Conservation (phyloP, 2,113 vertebrate genomes). For the Bothrops jararaca region DNA sequence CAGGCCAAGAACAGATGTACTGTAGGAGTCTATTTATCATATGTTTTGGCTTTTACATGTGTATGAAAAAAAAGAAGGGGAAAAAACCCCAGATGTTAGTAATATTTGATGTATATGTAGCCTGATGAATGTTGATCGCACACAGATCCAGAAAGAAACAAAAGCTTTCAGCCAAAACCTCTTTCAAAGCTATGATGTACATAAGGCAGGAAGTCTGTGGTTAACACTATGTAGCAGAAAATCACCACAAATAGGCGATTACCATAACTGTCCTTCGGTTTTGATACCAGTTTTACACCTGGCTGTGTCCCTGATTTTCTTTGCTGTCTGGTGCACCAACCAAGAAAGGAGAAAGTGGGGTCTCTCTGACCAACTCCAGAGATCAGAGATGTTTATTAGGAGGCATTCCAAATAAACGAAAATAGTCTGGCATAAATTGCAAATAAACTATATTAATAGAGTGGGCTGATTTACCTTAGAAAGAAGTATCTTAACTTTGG, state of each 20-base stretch:
- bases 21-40: not conserved
- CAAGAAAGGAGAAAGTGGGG: not conserved
- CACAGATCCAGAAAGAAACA: not conserved
- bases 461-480: not conserved
- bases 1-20: not conserved
- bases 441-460: constrained; percentile 28
- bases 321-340: not conserved
- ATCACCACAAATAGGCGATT: not conserved
- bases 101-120: not conserved
- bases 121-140: not conserved
- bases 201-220: not conserved
- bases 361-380: not conserved
- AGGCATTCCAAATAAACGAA: not conserved
- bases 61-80: not conserved
- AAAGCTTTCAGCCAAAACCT: not conserved
- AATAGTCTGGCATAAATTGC: constrained; percentile 18
- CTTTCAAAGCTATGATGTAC: not conserved
- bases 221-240: not conserved
- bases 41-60: not conserved
- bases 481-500: constrained; percentile 1
- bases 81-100: not conserved
- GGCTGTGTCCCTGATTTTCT: constrained; percentile 8
- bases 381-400: not conserved
- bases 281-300: not conserved
- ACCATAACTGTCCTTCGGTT: not conserved